Conservation (phyloP, 2,888 invertebrate genomes). For the Tigriopus californicus region DNA sequence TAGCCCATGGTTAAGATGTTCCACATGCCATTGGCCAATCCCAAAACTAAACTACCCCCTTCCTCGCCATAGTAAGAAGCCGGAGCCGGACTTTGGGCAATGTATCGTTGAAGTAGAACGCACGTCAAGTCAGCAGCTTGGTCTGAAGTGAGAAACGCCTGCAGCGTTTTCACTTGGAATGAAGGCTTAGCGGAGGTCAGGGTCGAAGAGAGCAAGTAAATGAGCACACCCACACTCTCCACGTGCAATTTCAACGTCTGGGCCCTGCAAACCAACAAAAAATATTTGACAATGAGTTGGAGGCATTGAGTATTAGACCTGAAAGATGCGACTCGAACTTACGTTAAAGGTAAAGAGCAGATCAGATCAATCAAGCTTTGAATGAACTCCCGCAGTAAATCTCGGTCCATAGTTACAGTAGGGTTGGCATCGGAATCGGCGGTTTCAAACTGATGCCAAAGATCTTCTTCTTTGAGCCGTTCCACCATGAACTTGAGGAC, state of each 20-base stretch:
- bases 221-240: not conserved
- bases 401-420: not conserved
- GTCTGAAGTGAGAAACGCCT: conserved; percentile 9
- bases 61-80: not conserved
- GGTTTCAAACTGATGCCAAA: conserved; percentile 54
- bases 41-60: not conserved
- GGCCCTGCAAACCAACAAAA: no score
- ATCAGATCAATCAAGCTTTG: conserved; percentile 56
- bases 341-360: conserved; percentile 63
- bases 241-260: no score
- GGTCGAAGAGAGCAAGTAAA: not conserved
- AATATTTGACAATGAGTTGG: no score
- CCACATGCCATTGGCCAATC: conserved; percentile 45
- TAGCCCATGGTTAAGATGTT: conserved; percentile 46
- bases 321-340: conserved; percentile 25
- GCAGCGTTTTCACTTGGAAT: not conserved
- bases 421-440: not conserved
- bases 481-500: conserved; percentile 72
- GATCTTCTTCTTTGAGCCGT: conserved; percentile 67
- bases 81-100: not conserved
- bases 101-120: not conserved
- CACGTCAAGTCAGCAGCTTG: not conserved
- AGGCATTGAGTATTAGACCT: no score
- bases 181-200: conserved; percentile 5
- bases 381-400: conserved; percentile 35